Conservation (phyloP, 2,888 invertebrate species). For the Aricia artaxerxes region DNA sequence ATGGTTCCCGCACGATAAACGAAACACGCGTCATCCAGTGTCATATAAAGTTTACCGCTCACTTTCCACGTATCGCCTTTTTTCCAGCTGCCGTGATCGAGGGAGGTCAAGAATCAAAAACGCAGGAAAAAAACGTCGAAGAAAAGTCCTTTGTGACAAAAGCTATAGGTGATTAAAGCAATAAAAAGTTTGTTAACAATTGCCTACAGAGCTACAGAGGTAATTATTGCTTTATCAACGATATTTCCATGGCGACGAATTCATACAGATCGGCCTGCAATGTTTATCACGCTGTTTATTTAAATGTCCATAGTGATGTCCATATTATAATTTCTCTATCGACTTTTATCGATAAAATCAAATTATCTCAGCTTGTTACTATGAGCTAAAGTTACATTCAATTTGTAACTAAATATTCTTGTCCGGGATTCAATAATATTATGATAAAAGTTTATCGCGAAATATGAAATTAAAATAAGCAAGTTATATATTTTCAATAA, state of each 20-base stretch:
- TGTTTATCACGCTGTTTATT: not conserved
- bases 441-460: too few species aligned
- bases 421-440: too few species aligned
- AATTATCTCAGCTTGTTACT: not conserved
- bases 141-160: not conserved
- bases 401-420: too few species aligned
- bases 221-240: not conserved
- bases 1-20: too few species aligned
- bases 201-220: not conserved
- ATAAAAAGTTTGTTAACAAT: not conserved
- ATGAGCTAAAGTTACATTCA: not conserved
- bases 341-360: not conserved
- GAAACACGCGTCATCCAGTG: too few species aligned
- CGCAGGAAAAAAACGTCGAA: too few species aligned
- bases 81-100: too few species aligned
- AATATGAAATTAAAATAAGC: too few species aligned
- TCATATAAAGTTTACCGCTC: too few species aligned
- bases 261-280: not conserved
- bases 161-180: not conserved
- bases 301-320: not conserved
- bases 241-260: not conserved
- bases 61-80: too few species aligned
- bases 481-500: too few species aligned
- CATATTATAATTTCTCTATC: not conserved
- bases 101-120: too few species aligned